Percentiles rank a stretch among this genome's conserved stretches.
These are phyloP conservation scores for Nothocercus nigrocapillus DNA, from an alignment of 2,113 vertebrate species.

Conservation along the genomic window DNA sequence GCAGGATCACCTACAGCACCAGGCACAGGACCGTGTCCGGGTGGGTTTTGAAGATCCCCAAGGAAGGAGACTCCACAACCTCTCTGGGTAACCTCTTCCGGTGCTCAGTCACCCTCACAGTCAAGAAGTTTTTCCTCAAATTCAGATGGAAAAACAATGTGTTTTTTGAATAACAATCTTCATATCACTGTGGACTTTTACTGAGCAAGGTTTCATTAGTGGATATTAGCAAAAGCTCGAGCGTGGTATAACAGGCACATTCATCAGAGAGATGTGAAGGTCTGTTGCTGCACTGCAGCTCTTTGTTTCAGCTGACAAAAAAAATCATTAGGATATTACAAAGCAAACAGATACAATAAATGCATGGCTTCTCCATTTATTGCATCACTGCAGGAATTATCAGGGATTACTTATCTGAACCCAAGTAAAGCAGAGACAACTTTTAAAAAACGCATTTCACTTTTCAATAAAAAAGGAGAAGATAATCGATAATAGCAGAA, in stretches of 20 bases:
- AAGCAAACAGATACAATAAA: neutral
- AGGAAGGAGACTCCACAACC: no score
- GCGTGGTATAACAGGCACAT: neutral
- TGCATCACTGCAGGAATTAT: neutral
- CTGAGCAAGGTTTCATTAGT: neutral
- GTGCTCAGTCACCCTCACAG: no score
- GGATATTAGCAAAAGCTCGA: neutral
- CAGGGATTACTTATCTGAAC: neutral
- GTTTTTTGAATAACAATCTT: slow-evolving; percentile 35
- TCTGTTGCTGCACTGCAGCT: neutral
- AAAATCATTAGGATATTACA: neutral
- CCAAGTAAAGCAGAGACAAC: neutral
- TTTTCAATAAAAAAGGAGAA: neutral
- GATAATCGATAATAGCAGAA: neutral
- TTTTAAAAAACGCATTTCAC: neutral
- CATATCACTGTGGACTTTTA: neutral
- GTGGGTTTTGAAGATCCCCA: no score
- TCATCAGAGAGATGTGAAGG: neutral
- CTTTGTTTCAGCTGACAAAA: neutral
- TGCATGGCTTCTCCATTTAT: neutral
- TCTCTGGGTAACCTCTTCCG: no score
- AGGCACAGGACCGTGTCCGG: no score
- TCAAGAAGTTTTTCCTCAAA: no score
- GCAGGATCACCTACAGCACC: no score
- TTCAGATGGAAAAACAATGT: neutral